Conservation (phyloP, 1,140 invertebrate genomes). For the Drosophila virilis region DNA sequence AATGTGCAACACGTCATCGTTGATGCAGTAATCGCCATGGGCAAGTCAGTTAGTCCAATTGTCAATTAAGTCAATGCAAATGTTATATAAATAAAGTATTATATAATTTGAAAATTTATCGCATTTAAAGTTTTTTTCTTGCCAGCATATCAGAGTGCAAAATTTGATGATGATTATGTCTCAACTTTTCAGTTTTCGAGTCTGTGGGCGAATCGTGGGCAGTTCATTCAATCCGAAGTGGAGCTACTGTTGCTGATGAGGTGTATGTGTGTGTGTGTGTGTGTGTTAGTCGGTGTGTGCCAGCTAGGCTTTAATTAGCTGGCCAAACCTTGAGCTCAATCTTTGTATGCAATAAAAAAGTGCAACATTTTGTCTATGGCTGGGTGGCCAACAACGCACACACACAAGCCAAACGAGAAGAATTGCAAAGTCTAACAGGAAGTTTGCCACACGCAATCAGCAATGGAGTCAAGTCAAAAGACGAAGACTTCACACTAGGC, state of each 20-base stretch:
- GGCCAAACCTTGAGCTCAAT: constrained; percentile 68
- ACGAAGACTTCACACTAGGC: constrained; percentile 51
- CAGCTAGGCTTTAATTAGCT: constrained; percentile 69
- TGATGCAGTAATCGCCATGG: constrained; percentile 35
- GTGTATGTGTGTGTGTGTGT: constrained; percentile 31
- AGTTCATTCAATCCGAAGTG: constrained; percentile 39
- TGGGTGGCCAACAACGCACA: constrained; percentile 40
- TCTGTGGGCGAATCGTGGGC: constrained; percentile 47
- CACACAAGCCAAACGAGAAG: constrained; percentile 17
- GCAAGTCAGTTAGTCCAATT: constrained; percentile 48
- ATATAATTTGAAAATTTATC: constrained; percentile 54
- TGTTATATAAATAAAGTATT: constrained; percentile 54
- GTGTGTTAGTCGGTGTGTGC: constrained; percentile 12
- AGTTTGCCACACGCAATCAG: constrained; percentile 79
- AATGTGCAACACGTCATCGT: constrained; percentile 59
- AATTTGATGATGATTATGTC: constrained; percentile 37
- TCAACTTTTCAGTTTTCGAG: neutral
- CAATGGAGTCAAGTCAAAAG: constrained; percentile 33
- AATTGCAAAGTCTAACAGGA: constrained; percentile 68
- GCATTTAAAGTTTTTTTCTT: constrained; percentile 11
- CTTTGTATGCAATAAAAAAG: constrained; percentile 53
- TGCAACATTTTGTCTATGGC: constrained; percentile 44
- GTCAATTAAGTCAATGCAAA: constrained; percentile 70
- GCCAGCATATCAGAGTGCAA: constrained; percentile 37
- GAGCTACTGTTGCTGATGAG: constrained; percentile 57